Conservation (phyloP, 2,113 vertebrate species). For the Malurus alboscapulatus region DNA sequence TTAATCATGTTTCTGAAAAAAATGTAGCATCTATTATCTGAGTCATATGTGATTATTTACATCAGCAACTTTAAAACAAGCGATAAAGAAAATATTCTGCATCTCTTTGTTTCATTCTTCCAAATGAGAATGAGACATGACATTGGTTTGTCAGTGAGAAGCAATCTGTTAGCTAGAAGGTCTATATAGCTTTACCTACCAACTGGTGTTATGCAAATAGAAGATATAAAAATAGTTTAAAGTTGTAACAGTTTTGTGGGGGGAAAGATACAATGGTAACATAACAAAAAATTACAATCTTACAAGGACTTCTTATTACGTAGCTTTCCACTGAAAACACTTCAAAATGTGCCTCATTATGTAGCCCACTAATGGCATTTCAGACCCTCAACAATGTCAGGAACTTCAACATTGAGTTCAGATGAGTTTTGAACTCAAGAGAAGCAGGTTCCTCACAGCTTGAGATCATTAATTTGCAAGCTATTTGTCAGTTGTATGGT, state of each 20-base stretch:
- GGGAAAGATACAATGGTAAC: not conserved
- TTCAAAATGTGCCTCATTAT: not conserved
- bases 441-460: not conserved
- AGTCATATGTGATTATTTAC: not conserved
- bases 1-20: not conserved
- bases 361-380: not conserved
- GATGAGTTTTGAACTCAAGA: not conserved
- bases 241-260: not conserved
- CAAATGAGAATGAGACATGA: not conserved
- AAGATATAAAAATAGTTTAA: not conserved
- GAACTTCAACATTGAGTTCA: not conserved
- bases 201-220: not conserved
- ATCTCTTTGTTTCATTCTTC: not conserved
- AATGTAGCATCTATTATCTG: not conserved
- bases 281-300: not conserved
- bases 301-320: not conserved
- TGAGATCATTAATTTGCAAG: conserved; percentile 41
- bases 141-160: not conserved
- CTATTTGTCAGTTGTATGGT: not conserved
- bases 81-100: not conserved
- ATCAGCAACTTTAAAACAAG: not conserved
- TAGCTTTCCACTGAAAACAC: not conserved
- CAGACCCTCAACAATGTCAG: not conserved
- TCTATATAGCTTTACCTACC: not conserved
- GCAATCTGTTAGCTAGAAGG: not conserved